These are phyloP conservation scores for Nomia melanderi DNA, from an alignment of 1,140 invertebrate genomes.

Conservation along the genomic window DNA sequence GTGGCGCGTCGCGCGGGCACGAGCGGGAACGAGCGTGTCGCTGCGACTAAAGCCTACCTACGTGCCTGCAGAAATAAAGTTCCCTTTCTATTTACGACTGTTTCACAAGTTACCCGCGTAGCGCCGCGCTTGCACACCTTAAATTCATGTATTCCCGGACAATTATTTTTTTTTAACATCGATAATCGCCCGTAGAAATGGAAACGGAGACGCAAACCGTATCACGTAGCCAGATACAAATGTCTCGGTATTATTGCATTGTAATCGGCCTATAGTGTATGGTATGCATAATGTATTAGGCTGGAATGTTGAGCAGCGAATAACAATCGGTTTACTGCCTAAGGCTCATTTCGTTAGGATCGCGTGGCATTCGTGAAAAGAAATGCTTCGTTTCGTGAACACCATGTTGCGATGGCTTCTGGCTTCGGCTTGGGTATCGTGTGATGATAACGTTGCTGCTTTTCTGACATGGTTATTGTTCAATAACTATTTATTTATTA, in stretches of 20 bases:
- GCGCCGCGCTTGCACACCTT: not conserved
- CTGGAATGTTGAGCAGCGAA: not conserved
- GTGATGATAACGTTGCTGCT: too few species aligned
- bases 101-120: slow-evolving; percentile 1
- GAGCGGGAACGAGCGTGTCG: slow-evolving; percentile 17
- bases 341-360: not conserved
- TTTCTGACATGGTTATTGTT: too few species aligned
- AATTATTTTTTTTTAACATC: not conserved
- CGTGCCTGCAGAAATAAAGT: slow-evolving; percentile 16
- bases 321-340: not conserved
- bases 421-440: too few species aligned
- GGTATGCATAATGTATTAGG: slow-evolving; percentile 23
- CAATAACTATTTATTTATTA: too few species aligned
- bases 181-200: not conserved
- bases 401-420: too few species aligned
- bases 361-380: not conserved
- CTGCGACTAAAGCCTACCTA: not conserved
- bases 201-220: not conserved
- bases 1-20: slow-evolving; percentile 17
- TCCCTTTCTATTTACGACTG: slow-evolving; percentile 33
- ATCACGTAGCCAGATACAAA: not conserved
- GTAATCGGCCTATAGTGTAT: not conserved
- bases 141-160: not conserved
- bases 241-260: not conserved
- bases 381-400: not conserved